Base-by-base conservation (phyloP, 2,888 invertebrate species). In the Monoplex corrugatus region DNA sequence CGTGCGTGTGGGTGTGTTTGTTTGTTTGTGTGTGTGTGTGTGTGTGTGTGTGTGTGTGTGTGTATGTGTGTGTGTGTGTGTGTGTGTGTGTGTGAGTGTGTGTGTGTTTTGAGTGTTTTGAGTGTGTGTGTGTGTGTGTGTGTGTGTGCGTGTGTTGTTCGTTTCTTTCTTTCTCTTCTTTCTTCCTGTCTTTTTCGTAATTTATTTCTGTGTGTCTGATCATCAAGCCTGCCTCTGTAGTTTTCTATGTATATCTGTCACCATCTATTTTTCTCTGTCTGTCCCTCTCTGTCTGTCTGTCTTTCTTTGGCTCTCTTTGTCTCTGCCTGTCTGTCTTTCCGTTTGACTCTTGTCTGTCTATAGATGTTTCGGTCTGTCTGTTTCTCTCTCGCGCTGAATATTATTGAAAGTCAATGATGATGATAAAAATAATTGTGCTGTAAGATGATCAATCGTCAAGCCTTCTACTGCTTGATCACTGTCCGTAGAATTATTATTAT, bases 271-370 rank as follows among this genome's bases (percentile, higher is more conserved):
- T n/a, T n/a, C 19, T 68, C 45, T 84, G 50, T 75, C 68, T 68
- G 16, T 68, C 40, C 2, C 40, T 13, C 35, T 1, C 38, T 38
- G 2, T 68, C 86, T 35, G 3, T 23, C n/a, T 86, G 38, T 28
- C 35, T 38, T 1, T 57, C 85, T 2, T 57, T 38, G 1, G 50
- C 85, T 83, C 83, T 83, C 83, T 83, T 44, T 83, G 44, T 83
- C 83, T 83, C 83, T 83, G 44, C 44, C 83, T 83, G 44, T 83
- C 83, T 83, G 44, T 83, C 83, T 82, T 38, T 40, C 82, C 28
- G 38, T 28, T 50, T 19, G 8, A 8, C 32, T 1, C 32, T 32
- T 2, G 10, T n/a, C 23, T 72, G n/a, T n/a, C n/a, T 72, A 10
- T 72, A 2, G 28, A 0, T 6, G n/a, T n/a, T 1, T 6, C n/a